Base-by-base conservation (phyloP, 2,113 vertebrate species). In the Sardina pilchardus region DNA sequence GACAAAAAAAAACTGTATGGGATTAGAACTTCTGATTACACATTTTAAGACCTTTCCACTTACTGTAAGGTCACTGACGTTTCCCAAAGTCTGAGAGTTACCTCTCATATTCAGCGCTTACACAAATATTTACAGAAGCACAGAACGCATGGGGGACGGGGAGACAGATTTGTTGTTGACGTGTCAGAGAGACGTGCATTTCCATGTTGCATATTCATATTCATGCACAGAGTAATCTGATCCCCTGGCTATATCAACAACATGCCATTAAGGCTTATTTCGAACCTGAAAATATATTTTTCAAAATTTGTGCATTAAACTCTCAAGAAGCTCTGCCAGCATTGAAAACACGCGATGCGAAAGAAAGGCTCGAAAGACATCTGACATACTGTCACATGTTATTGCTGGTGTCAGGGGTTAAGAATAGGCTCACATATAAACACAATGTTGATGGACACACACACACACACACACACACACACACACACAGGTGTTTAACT, bases 391-490 rank as follows among this genome's bases (percentile, higher is more conserved):
- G 59, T 67, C 59, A 71, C 1, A 36, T 16, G 26, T 39, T 16
- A 34, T 4, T 78, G 30, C 30, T 34, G 4, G 2, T 14, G 30
- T 10, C 39, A 3, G 34, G 34, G 1, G 71, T 39, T 30, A 78
- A 17, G 71, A 78, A 36, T 39, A 34, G 30, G 71, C 30, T 39
- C 34, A 36, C 5, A 36, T 39, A 36, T 78, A 78, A 71, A 78
- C 30, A 78, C 71, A 78, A 78, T 34, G 30, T 34, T 17, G 4
- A 34, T 34, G 3, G 26, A 36, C 71, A 78, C 71, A 36, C 71
- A 78, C 71, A 78, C 30, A 39, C 34, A 78, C 71, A 78, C 30
- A n/a, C n/a, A n/a, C n/a, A n/a, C n/a, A n/a, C n/a, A n/a, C n/a
- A n/a, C n/a, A n/a, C n/a, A n/a, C 56, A 63, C 0, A 10, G 26